phyloP scores from a whole-genome alignment of 2,113 vertebrate species.

The Xiphophorus hellerii region DNA sequence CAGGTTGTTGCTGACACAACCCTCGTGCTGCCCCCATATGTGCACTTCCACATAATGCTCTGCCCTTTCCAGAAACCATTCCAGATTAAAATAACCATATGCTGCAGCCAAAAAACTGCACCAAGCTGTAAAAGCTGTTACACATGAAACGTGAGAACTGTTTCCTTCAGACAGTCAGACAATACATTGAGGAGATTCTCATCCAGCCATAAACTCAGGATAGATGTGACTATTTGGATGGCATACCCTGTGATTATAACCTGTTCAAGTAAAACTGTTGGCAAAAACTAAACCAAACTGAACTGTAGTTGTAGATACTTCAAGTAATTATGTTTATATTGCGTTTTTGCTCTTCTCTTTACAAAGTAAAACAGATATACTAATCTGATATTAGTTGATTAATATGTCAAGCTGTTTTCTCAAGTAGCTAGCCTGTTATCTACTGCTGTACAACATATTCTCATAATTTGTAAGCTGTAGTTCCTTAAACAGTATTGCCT shows the following conservation, averaged over 20 bases:
- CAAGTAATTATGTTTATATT: neutral
- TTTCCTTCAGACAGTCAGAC: conserved; percentile 11
- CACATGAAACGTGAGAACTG: conserved; percentile 22
- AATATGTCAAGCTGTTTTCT: neutral
- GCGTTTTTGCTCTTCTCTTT: too few relatives aligned
- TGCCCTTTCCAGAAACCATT: conserved; percentile 38
- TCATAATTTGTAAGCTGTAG: neutral
- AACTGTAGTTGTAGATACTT: neutral
- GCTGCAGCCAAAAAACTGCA: conserved; percentile 27
- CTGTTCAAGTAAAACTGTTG: neutral
- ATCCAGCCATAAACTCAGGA: neutral
- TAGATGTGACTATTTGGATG: neutral
- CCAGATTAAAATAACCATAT: conserved; percentile 55
- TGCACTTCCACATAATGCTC: neutral
- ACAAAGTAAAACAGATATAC: too few relatives aligned
- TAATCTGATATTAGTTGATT: neutral
- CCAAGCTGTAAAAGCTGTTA: conserved; percentile 51
- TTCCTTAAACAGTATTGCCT: neutral
- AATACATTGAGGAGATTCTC: neutral
- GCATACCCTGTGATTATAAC: neutral
- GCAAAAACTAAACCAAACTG: neutral
- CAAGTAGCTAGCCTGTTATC: neutral
- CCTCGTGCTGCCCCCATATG: conserved; percentile 16
- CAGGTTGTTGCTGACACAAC: conserved; percentile 45
- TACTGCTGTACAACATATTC: neutral